phyloP scores from a whole-genome alignment of 2,797 vertebrate species.

The Loris lydekkerianus region DNA sequence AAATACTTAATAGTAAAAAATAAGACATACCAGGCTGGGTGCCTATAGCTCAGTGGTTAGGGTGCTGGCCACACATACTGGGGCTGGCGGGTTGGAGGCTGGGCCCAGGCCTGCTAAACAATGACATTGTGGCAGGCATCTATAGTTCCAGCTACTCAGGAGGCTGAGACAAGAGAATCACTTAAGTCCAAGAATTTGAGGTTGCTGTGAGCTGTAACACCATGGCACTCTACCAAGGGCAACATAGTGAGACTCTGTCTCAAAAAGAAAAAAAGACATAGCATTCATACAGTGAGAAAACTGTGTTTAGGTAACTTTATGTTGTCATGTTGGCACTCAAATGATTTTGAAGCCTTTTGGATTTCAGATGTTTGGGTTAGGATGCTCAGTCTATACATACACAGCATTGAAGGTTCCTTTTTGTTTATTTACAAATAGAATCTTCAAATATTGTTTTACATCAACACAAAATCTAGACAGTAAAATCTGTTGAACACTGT shows the following conservation, averaged over 20 bases:
- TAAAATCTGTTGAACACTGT: background rate
- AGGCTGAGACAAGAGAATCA: too few species aligned
- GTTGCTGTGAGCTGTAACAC: too few species aligned
- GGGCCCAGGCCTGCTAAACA: too few species aligned
- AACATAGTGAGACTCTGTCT: too few species aligned
- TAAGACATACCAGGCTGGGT: background rate
- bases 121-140: too few species aligned
- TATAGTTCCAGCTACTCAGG: too few species aligned
- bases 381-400: background rate
- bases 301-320: background rate
- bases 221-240: too few species aligned
- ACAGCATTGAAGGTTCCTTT: background rate
- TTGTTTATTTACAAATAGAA: background rate
- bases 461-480: background rate
- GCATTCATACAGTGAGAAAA: background rate
- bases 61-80: too few species aligned
- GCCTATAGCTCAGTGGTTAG: too few species aligned
- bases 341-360: background rate
- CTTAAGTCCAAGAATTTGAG: too few species aligned
- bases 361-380: background rate
- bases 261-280: background rate
- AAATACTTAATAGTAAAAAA: background rate
- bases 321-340: background rate
- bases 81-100: too few species aligned
- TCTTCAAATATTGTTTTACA: background rate